These are phyloP conservation scores for Rynchops niger DNA, from an alignment of 2,113 vertebrate genomes.

Conservation along the genomic window DNA sequence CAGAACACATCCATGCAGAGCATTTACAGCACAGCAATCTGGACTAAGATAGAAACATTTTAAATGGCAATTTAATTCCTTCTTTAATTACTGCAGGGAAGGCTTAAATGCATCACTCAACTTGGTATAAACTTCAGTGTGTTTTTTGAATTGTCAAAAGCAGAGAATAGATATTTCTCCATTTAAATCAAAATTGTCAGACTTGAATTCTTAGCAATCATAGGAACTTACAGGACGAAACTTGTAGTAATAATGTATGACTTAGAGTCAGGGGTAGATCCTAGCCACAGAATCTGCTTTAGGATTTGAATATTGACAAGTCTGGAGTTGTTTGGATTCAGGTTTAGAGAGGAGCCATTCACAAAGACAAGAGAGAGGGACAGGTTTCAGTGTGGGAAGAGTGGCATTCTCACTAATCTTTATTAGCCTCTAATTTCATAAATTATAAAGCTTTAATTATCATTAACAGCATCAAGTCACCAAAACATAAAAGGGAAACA, in stretches of 20 bases:
- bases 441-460: not conserved
- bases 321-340: not conserved
- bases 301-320: not conserved
- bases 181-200: not conserved
- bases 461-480: not conserved
- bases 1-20: not conserved
- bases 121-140: not conserved
- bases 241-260: not conserved
- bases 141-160: not conserved
- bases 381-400: not conserved
- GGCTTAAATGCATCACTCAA: not conserved
- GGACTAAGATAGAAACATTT: not conserved
- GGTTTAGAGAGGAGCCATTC: not conserved
- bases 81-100: not conserved
- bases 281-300: not conserved
- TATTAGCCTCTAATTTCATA: not conserved
- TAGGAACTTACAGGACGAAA: not conserved
- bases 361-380: not conserved
- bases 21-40: not conserved
- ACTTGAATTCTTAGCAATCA: not conserved
- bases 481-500: not conserved
- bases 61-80: not conserved
- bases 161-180: not conserved
- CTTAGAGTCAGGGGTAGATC: not conserved
- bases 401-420: not conserved